A percentile compares a stretch with the other conserved stretches of the same genome.
Evolutionary conservation across 2,888 invertebrate species (phyloP).

Genomic region (Cyclophora punctaria): DNA sequence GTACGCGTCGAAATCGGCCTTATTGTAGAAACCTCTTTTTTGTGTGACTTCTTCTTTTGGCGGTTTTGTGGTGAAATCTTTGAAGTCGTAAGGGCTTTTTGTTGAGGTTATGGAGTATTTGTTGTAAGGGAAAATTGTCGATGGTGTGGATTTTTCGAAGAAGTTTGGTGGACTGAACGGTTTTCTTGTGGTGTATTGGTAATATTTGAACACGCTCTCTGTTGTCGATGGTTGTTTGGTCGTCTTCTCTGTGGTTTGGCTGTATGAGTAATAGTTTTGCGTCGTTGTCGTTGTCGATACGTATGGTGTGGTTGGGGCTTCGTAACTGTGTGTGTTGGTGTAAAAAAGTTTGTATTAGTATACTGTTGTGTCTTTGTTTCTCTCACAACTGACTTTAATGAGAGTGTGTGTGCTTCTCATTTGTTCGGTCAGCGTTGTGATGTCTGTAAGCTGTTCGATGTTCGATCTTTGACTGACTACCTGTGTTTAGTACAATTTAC

Average conservation of each 20-base stretch:
- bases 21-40: conserved; percentile 49
- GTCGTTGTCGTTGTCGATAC: conserved; percentile 50
- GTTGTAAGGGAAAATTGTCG: conserved; percentile 26
- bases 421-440: conserved; percentile 40
- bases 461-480: too few species aligned
- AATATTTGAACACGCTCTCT: conserved; percentile 38
- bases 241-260: conserved; percentile 29
- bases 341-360: conserved; percentile 46
- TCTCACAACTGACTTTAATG: conserved; percentile 46
- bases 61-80: conserved; percentile 59
- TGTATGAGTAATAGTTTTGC: conserved; percentile 30
- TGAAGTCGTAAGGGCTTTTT: conserved; percentile 73
- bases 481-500: too few species aligned
- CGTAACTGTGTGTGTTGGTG: conserved; percentile 54
- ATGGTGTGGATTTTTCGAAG: conserved; percentile 37
- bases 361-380: conserved; percentile 27
- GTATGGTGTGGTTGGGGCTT: conserved; percentile 65
- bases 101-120: conserved; percentile 69
- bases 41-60: conserved; percentile 21
- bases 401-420: conserved; percentile 43
- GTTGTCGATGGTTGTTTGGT: conserved; percentile 28
- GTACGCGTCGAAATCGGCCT: conserved; percentile 52
- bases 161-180: conserved; percentile 12
- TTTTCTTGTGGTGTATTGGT: conserved; percentile 40
- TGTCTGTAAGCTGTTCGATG: conserved; percentile 2